phyloP scores from a whole-genome alignment of 2,888 invertebrate species.

The Drosophila pseudotalamancana region DNA sequence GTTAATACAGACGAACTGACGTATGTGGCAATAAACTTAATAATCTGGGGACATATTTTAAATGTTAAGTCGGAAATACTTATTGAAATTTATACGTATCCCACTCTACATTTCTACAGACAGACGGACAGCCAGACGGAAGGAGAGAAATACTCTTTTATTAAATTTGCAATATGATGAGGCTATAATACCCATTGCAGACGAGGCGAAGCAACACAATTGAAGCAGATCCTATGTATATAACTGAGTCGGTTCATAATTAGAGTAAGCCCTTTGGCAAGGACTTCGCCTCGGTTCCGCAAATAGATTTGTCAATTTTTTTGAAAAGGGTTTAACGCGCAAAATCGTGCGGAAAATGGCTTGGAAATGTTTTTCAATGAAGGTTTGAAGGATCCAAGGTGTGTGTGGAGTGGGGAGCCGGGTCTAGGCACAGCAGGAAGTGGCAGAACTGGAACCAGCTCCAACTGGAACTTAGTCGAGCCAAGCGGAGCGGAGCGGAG shows the following conservation, averaged over 20 bases:
- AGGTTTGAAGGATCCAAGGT: slow-evolving; percentile 11
- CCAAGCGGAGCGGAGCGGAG: slow-evolving; percentile 17
- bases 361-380: slow-evolving; percentile 27
- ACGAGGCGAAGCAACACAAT: slow-evolving; percentile 12
- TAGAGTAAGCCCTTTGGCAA: slow-evolving; percentile 11
- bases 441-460: not conserved
- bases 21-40: too few species aligned
- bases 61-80: too few species aligned
- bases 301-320: slow-evolving; percentile 45
- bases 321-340: slow-evolving; percentile 48
- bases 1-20: too few species aligned
- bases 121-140: too few species aligned
- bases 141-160: too few species aligned
- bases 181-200: too few species aligned
- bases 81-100: too few species aligned
- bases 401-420: not conserved
- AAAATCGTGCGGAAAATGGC: slow-evolving; percentile 71
- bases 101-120: too few species aligned
- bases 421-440: slow-evolving; percentile 37
- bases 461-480: slow-evolving; percentile 1
- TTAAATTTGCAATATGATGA: too few species aligned
- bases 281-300: not conserved
- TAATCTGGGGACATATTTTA: too few species aligned
- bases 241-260: slow-evolving; percentile 42
- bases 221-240: slow-evolving; percentile 23